Evolutionary conservation across 2,113 vertebrate genomes (phyloP), one percentile per base, ranked within the genome.

Genomic region (Anser brachyrhynchus): DNA sequence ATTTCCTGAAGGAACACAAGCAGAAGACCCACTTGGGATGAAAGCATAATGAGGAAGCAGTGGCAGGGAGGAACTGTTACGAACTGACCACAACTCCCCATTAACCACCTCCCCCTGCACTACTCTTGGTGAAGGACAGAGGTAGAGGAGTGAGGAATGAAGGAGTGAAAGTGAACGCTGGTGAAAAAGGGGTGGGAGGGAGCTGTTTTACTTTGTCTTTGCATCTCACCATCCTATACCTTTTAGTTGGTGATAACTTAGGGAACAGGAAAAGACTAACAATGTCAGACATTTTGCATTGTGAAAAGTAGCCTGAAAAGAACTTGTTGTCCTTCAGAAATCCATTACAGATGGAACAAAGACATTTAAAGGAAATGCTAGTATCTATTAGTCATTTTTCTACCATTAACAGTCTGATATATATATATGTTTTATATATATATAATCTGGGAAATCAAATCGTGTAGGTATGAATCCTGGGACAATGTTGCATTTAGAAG

Each of bases 71-170:
- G 12, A 66, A 39, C 33, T 39, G 10, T 74, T 75, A 46, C 7
- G 28, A 21, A 33, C 51, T 66, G 28, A 3, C 2, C 8, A 6
- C 31, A 41, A 1, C 5, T 2, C 4, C 9, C 17, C 16, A 43
- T 12, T 43, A 55, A 3, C 23, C 13, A 43, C 13, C n/a, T 4
- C 8, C 11, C 11, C 23, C 51, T 25, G 51, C 51, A 52, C 14
- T 35, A 2, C 31, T 13, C 18, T 33, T 37, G 18, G 16, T n/a
- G 26, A 79, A 5, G 4, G 22, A 52, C 51, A 51, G 7, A 7
- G 44, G 44, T 13, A 73, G 31, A 49, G 76, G 58, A 19, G 8
- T 29, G 11, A n/a, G 3, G 3, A 78, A 64, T 8, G 33, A 77
- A 62, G 6, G 11, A 72, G 7, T 20, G 15, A 57, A 82, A 2